Evolutionary conservation across 2,797 vertebrate genomes (phyloP).

Genomic region (Gallinago nigripennis): DNA sequence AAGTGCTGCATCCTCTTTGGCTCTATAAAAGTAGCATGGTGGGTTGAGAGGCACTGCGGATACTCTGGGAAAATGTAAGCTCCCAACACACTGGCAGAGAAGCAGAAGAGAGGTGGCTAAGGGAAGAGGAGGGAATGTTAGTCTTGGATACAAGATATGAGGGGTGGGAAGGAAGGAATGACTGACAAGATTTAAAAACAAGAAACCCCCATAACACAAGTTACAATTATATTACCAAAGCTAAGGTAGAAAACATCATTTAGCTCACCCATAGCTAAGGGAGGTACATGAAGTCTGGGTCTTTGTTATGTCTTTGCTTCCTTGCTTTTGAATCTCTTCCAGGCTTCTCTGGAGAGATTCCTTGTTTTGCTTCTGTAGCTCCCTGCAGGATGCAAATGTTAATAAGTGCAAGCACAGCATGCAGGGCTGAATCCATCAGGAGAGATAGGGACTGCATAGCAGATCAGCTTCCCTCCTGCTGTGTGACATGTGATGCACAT

Average conservation of each 20-base stretch:
- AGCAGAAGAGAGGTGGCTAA: not conserved
- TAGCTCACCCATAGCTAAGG: not conserved
- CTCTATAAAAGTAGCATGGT: not conserved
- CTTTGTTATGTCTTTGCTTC: not conserved
- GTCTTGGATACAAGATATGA: not conserved
- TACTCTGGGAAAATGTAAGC: not conserved
- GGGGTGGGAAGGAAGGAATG: not conserved
- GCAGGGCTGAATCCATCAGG: not conserved
- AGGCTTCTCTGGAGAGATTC: not conserved
- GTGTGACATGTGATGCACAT: not conserved
- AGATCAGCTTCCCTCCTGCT: slow-evolving; percentile 6
- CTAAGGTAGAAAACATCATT: not conserved
- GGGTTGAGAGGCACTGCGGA: not conserved
- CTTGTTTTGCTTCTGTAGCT: slow-evolving; percentile 30
- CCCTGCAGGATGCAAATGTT: slow-evolving; percentile 27
- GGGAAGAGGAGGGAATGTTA: not conserved
- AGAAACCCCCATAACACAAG: not conserved
- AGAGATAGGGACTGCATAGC: not conserved
- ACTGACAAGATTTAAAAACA: not conserved
- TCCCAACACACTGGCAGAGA: not conserved
- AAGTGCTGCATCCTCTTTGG: not conserved
- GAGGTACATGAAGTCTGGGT: not conserved
- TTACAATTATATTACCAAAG: not conserved
- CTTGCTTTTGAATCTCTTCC: not conserved
- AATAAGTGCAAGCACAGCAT: not conserved